Percentiles rank a stretch among this genome's conserved stretches.
Conservation (phyloP, 2,888 invertebrate species). For the Dexiosoma caninum region DNA sequence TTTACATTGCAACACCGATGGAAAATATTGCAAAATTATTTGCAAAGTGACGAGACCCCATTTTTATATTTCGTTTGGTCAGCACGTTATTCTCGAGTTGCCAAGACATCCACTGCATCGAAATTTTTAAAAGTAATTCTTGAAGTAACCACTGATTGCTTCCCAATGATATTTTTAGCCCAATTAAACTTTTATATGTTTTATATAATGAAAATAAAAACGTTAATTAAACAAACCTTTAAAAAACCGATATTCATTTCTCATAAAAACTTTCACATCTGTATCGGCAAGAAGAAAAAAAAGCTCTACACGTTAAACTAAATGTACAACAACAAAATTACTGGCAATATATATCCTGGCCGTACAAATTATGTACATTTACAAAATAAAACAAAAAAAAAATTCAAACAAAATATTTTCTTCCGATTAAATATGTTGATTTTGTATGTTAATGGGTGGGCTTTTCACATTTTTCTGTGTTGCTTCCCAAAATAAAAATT, state of each 20-base stretch:
- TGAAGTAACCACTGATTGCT: too few species aligned
- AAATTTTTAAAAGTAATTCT: too few species aligned
- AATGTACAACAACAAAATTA: background rate
- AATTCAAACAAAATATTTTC: too few species aligned
- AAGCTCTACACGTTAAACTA: background rate
- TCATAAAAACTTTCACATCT: constrained; percentile 52
- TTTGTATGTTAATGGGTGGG: constrained; percentile 55
- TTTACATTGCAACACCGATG: too few species aligned
- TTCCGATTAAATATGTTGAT: constrained; percentile 29
- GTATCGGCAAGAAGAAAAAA: background rate
- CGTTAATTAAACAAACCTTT: constrained; percentile 34
- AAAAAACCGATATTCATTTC: too few species aligned
- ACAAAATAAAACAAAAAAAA: too few species aligned
- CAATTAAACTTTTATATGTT: background rate
- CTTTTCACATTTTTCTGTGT: constrained; percentile 44
- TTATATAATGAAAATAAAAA: background rate
- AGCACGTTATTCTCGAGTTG: too few species aligned
- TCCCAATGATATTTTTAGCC: background rate
- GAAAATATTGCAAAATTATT: too few species aligned
- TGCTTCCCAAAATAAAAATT: constrained; percentile 13
- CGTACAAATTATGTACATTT: too few species aligned
- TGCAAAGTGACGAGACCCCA: too few species aligned
- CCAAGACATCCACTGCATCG: too few species aligned
- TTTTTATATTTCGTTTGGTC: too few species aligned
- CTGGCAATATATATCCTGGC: background rate